Evolutionary conservation across 2,888 invertebrate species (phyloP).

Genomic region (Cyclophora albipunctata): DNA sequence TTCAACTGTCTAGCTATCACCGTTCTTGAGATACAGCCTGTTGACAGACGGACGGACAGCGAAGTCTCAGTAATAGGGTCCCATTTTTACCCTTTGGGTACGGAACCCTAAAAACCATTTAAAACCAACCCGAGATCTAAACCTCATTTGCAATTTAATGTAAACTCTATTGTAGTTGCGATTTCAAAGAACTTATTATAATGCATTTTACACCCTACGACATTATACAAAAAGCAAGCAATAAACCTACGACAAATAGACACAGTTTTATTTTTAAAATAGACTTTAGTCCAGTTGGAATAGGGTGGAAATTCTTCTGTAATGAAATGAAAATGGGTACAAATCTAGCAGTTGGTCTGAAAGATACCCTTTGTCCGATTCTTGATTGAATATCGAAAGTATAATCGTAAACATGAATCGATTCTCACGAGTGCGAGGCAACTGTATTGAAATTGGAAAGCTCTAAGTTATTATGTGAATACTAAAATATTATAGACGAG

Average conservation of each 20-base stretch:
- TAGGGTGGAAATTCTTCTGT: slow-evolving; percentile 11
- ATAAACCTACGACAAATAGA: neutral
- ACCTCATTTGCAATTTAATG: no score
- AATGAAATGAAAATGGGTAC: slow-evolving; percentile 12
- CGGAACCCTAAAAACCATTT: no score
- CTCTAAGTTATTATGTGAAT: slow-evolving; percentile 33
- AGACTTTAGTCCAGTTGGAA: slow-evolving; percentile 1
- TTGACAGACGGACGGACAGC: no score
- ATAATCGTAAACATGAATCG: slow-evolving; percentile 63
- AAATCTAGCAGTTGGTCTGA: slow-evolving; percentile 30
- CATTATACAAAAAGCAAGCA: neutral
- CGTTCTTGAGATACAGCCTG: no score
- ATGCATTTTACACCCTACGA: neutral
- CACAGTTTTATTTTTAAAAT: neutral
- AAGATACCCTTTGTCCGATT: slow-evolving; percentile 46
- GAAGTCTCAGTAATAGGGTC: no score
- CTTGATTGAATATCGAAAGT: slow-evolving; percentile 61
- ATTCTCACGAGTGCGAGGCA: slow-evolving; percentile 51
- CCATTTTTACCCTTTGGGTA: no score
- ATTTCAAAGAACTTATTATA: no score
- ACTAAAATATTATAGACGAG: slow-evolving; percentile 9
- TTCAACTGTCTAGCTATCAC: no score
- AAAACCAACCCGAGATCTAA: no score
- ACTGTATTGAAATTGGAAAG: slow-evolving; percentile 48
- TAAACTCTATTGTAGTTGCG: no score